phyloP scores from a whole-genome alignment of 2,797 vertebrate genomes.

The Enteromius treurensis region DNA sequence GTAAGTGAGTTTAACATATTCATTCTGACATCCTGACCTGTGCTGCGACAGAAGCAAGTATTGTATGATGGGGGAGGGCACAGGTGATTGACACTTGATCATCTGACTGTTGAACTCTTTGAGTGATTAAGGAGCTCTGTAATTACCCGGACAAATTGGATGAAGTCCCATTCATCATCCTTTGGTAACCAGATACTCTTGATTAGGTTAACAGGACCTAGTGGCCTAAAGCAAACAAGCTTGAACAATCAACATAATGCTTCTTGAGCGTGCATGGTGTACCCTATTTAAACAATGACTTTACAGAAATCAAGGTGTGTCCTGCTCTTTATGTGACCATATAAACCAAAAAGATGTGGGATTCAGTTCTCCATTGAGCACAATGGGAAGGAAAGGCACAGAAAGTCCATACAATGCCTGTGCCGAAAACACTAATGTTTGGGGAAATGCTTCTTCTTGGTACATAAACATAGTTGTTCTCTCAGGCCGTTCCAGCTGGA shows the following conservation, averaged over 20 bases:
- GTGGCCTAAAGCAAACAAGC: background rate
- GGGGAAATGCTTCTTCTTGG: constrained; percentile 55
- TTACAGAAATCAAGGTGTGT: constrained; percentile 2
- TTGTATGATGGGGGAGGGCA: background rate
- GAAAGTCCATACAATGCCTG: constrained; percentile 51
- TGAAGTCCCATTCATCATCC: constrained; percentile 9
- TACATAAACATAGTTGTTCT: constrained; percentile 53
- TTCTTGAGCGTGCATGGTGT: background rate
- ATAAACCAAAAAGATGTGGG: background rate
- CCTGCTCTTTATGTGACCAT: constrained; percentile 8
- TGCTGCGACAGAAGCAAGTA: constrained; percentile 29
- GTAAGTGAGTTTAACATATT: constrained; percentile 2
- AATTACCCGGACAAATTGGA: constrained; percentile 25
- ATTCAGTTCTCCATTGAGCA: constrained; percentile 26
- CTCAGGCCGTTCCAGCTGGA: constrained; percentile 34
- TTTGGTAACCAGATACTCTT: constrained; percentile 6
- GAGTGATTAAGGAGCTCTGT: constrained; percentile 18
- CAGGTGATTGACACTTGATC: constrained; percentile 22
- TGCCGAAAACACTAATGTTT: constrained; percentile 43
- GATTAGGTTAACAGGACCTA: constrained; percentile 1
- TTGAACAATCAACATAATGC: background rate
- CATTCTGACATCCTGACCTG: constrained; percentile 17
- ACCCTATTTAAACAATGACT: constrained; percentile 10
- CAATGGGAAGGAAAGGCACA: constrained; percentile 54
- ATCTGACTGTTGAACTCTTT: constrained; percentile 5